A percentile compares a stretch with the other conserved stretches of the same genome.
Evolutionary conservation across 1,140 invertebrate genomes (phyloP).

Genomic region (Drosophila melanogaster): DNA sequence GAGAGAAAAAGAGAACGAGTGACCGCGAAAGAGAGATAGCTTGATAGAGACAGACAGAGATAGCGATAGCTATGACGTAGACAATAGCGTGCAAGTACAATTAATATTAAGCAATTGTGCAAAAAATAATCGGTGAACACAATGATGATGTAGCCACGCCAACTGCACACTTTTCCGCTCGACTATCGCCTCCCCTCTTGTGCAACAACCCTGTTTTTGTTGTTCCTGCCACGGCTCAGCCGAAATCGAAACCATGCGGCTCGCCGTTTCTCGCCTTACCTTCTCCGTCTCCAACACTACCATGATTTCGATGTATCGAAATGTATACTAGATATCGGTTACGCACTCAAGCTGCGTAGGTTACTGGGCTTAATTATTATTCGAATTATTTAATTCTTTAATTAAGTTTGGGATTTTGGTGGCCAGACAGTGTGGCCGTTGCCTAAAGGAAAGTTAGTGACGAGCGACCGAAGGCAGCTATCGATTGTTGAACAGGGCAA

Average conservation of each 20-base stretch:
- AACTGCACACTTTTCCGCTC: constrained; percentile 47
- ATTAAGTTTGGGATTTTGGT: constrained; percentile 49
- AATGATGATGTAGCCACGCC: constrained; percentile 66
- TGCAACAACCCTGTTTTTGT: constrained; percentile 71
- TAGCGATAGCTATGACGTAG: constrained; percentile 57
- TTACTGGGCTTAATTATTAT: constrained; percentile 21
- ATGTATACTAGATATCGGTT: constrained; percentile 5
- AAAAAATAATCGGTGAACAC: constrained; percentile 39
- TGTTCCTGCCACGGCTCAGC: constrained; percentile 59
- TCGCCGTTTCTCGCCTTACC: constrained; percentile 54
- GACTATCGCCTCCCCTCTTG: constrained; percentile 50
- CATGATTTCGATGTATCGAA: constrained; percentile 40
- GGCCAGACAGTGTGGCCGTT: constrained; percentile 52
- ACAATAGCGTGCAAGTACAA: constrained; percentile 53
- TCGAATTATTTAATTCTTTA: constrained; percentile 56
- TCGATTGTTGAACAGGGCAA: not conserved
- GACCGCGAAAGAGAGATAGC: constrained; percentile 31
- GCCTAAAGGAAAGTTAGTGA: constrained; percentile 5
- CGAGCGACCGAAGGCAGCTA: not conserved
- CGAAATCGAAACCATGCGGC: constrained; percentile 65
- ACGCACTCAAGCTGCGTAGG: constrained; percentile 59
- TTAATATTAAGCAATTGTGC: constrained; percentile 44
- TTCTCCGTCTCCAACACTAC: constrained; percentile 74
- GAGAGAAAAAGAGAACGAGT: constrained; percentile 14
- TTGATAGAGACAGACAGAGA: constrained; percentile 23